These are phyloP conservation scores for Marronus borbonicus DNA, from an alignment of 2,888 invertebrate species.

Conservation along the genomic window DNA sequence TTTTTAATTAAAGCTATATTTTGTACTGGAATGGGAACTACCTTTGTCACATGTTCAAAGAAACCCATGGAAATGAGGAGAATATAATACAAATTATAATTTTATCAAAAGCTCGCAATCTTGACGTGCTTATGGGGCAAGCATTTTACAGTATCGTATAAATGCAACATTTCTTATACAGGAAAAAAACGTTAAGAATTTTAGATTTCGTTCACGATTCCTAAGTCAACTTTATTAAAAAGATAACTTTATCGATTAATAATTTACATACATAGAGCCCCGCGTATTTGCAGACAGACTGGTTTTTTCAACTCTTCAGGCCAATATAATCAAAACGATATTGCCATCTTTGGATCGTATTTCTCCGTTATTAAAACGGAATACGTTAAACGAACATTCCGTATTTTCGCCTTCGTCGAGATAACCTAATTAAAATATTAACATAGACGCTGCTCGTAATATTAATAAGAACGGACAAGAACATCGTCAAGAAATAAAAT, in stretches of 20 bases:
- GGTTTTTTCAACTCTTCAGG: neutral
- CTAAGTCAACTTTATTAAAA: neutral
- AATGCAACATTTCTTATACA: neutral
- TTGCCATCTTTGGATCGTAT: neutral
- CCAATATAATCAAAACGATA: neutral
- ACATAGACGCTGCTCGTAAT: constrained; percentile 1
- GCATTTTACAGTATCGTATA: neutral
- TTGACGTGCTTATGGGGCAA: no score
- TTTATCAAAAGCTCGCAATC: no score
- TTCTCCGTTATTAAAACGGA: neutral
- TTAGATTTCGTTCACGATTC: neutral
- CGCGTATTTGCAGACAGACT: neutral
- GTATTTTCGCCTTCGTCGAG: neutral
- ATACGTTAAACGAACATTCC: neutral
- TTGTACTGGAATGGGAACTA: no score
- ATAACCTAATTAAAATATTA: constrained; percentile 4
- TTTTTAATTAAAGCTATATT: no score
- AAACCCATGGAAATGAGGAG: no score
- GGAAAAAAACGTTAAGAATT: neutral
- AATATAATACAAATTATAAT: no score
- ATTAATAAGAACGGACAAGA: constrained; percentile 13
- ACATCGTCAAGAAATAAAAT: constrained; percentile 11
- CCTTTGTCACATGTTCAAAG: no score
- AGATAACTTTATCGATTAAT: neutral
- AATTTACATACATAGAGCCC: neutral